Evolutionary conservation across 2,888 invertebrate species (phyloP), one percentile per base, ranked within the genome.

Genomic region (Eilema griseolum): DNA sequence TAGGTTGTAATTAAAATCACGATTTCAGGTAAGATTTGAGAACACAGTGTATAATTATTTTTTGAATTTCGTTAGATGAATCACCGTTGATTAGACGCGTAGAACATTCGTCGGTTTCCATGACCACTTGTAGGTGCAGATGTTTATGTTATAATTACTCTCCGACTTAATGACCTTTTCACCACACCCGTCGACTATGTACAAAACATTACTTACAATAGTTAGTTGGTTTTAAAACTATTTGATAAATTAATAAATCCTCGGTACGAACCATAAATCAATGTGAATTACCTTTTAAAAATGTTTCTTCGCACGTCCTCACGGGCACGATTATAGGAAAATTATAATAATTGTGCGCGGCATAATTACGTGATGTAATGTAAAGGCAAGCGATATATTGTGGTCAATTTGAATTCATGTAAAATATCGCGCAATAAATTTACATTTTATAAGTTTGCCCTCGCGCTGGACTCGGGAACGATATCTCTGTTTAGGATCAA

Each of bases 381-480:
- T 90, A 88, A 72, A 92, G 89, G 89, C 89, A 88, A 88, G 88
- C 90, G 88, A 91, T 91, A 90, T 90, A 90, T 90, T 89, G 90
- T 89, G 89, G 88, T 86, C 92, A 91, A 92, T 93, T 92, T 93
- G 93, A 93, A 91, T 94, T 93, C 93, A 93, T 94, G 93, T 94
- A 92, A 94, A 94, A 92, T 92, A 93, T 93, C 91, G 90, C 88
- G 91, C 91, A 90, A 93, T 94, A 94, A 94, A 95, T 95, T 94
- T 93, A 93, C 93, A 95, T 95, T 93, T 95, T 94, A 93, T 92
- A 92, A 92, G 85, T 91, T 88, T 87, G 88, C 90, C 88, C 84
- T 91, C 88, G 87, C 87, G 83, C 86, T 82, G 84, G 84, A 85
- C 87, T 88, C 87, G 89, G 88, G 88, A 86, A 87, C 89, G 85